Percentiles rank a stretch among this genome's conserved stretches.
phyloP scores from a whole-genome alignment of 2,113 vertebrate species.

The Leptobrachium leishanense region DNA sequence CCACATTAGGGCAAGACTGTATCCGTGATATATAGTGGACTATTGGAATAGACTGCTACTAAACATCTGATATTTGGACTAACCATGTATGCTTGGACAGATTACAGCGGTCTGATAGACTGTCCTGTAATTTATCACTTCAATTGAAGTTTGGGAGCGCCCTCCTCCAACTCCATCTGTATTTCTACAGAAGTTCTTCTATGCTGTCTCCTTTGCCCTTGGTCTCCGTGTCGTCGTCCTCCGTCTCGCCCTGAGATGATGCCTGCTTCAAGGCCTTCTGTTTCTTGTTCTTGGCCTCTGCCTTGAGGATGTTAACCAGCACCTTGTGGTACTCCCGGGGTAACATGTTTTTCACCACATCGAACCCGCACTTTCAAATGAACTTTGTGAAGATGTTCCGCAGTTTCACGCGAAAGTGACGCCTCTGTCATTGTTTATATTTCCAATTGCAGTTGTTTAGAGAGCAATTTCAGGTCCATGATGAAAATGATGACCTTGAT shows the following conservation, averaged over 20 bases:
- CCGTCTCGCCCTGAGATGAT: constrained; percentile 60
- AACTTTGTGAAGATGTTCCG: constrained; percentile 93
- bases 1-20: too few relatives aligned
- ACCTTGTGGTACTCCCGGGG: constrained; percentile 87
- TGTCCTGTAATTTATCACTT: too few relatives aligned
- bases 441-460: constrained; percentile 80
- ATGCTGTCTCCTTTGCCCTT: constrained; percentile 79
- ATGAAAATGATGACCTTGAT: constrained; percentile 87
- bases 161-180: too few relatives aligned
- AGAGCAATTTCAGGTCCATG: constrained; percentile 77
- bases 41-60: too few relatives aligned
- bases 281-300: constrained; percentile 82
- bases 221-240: constrained; percentile 57
- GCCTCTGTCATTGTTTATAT: constrained; percentile 83
- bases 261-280: constrained; percentile 67
- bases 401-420: constrained; percentile 90
- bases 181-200: constrained; percentile 71
- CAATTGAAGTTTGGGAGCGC: too few relatives aligned
- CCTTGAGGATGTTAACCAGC: constrained; percentile 89
- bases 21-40: too few relatives aligned
- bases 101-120: too few relatives aligned
- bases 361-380: constrained; percentile 91
- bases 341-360: constrained; percentile 86
- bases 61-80: too few relatives aligned
- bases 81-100: too few relatives aligned